Base-by-base conservation (phyloP, 2,797 vertebrate species). In the Hemitrygon akajei region DNA sequence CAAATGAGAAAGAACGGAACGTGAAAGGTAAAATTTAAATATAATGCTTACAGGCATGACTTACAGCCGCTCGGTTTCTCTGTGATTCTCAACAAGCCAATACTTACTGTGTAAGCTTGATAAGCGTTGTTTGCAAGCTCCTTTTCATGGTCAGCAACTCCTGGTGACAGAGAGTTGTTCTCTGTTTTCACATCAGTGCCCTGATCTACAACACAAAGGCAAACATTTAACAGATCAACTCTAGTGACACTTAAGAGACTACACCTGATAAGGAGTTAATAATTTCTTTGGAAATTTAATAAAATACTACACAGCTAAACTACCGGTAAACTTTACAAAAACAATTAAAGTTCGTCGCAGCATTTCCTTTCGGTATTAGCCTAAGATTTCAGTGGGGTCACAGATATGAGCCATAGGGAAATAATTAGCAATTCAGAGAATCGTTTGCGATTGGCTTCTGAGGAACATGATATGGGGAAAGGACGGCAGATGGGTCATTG, bases 141-240 rank as follows among this genome's bases (percentile, higher is more conserved):
- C 95, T 98, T 99, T 94, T 99, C 98, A 94, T 98, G 98, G 96
- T 99, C 98, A 0, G 98, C 97, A 95, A 97, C 97, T 75, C 97
- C 98, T 89, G 98, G 96, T 69, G 97, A 97, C 34, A 96, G 96
- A 79, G 96, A 95, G 0, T 96, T 95, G 95, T 94, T 96, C 95
- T 99, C 98, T 47, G 98, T 97, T 94, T 98, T 99, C 37, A 94
- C 58, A 95, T 99, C 98, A 0, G 95, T 81, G 69, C 96, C 96
- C 96, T 97, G 98, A 94, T 99, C 98, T 99, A 96, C 58, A 95
- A 94, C 95, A n/a, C 94, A 0, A 94, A 94, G 69, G 11, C 92
- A 94, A 94, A 81, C 89, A 94, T 94, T 95, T 95, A 95, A 94
- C 95, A 94, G 93, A 95, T 9, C 94, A 94, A 66, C 82, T 94